A percentile compares a stretch with the other conserved stretches of the same genome.
Conservation (phyloP, 2,113 vertebrate species). For the Cephalopholis sonnerati region DNA sequence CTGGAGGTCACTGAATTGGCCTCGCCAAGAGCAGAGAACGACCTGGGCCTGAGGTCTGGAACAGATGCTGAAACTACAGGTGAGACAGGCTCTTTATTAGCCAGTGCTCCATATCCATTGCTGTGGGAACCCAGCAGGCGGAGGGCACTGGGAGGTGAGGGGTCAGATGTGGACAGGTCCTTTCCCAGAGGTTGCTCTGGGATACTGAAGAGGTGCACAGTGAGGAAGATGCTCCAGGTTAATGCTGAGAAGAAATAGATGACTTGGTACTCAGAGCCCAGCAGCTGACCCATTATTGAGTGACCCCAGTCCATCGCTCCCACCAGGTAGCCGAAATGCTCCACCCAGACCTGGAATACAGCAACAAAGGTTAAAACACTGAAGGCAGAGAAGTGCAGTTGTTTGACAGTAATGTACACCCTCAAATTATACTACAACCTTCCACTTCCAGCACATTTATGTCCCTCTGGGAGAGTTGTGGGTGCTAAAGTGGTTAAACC, state of each 20-base stretch:
- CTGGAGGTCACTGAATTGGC: slow-evolving; percentile 80
- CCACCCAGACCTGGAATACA: slow-evolving; percentile 91
- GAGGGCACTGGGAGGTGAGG: slow-evolving; percentile 44
- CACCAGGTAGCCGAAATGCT: slow-evolving; percentile 92
- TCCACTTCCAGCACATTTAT: background rate
- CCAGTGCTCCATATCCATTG: slow-evolving; percentile 84
- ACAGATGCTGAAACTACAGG: slow-evolving; percentile 21
- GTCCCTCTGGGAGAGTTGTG: background rate
- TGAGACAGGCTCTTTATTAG: slow-evolving; percentile 71
- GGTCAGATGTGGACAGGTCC: background rate
- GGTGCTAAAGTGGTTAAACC: background rate
- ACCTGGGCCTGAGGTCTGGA: slow-evolving; percentile 70
- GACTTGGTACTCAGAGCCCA: slow-evolving; percentile 96
- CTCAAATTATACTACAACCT: background rate
- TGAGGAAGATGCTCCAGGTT: slow-evolving; percentile 89
- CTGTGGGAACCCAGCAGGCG: slow-evolving; percentile 74
- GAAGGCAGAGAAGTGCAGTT: background rate
- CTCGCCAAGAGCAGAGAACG: slow-evolving; percentile 79
- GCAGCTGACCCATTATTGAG: slow-evolving; percentile 85
- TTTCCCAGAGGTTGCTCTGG: slow-evolving; percentile 88
- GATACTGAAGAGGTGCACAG: slow-evolving; percentile 93
- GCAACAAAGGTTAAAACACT: background rate
- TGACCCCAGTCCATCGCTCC: slow-evolving; percentile 96
- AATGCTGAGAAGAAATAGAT: slow-evolving; percentile 93
- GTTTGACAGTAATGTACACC: background rate